Percentiles rank a stretch among this genome's conserved stretches.
Evolutionary conservation across 2,888 invertebrate species (phyloP).

Genomic region (Trichogramma dendrolimi): DNA sequence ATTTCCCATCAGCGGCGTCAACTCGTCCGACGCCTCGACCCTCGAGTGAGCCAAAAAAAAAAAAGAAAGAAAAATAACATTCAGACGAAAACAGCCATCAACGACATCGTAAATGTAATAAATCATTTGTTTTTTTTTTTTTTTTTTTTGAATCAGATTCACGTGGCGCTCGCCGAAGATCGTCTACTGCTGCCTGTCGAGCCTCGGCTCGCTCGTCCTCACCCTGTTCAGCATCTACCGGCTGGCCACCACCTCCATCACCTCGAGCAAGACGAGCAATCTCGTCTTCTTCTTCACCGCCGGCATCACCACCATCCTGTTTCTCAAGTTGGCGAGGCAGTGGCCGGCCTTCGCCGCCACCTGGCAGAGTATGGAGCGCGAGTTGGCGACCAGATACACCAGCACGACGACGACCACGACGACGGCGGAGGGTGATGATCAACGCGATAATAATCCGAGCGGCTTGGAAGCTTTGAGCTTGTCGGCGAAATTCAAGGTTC

Average conservation of each 20-base stretch:
- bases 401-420: constrained; percentile 18
- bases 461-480: constrained; percentile 32
- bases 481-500: constrained; percentile 51
- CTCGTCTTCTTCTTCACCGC: constrained; percentile 59
- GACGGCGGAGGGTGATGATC: no score
- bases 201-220: constrained; percentile 35
- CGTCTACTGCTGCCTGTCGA: constrained; percentile 38
- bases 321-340: constrained; percentile 55
- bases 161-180: constrained; percentile 48
- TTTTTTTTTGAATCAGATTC: constrained; percentile 36
- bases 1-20: constrained; percentile 55
- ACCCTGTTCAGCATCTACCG: constrained; percentile 39
- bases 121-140: not conserved
- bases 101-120: not conserved
- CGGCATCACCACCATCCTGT: constrained; percentile 55
- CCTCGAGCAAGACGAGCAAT: constrained; percentile 44
- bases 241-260: constrained; percentile 37
- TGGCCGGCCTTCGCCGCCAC: constrained; percentile 56
- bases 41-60: constrained; percentile 42
- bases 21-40: constrained; percentile 49
- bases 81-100: no score
- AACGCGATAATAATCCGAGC: constrained; percentile 24
- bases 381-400: constrained; percentile 43
- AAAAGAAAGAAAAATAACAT: not conserved
- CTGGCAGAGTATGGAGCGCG: constrained; percentile 54